Conservation (phyloP, 2,888 invertebrate species). For the Eupithecia pulchellata region DNA sequence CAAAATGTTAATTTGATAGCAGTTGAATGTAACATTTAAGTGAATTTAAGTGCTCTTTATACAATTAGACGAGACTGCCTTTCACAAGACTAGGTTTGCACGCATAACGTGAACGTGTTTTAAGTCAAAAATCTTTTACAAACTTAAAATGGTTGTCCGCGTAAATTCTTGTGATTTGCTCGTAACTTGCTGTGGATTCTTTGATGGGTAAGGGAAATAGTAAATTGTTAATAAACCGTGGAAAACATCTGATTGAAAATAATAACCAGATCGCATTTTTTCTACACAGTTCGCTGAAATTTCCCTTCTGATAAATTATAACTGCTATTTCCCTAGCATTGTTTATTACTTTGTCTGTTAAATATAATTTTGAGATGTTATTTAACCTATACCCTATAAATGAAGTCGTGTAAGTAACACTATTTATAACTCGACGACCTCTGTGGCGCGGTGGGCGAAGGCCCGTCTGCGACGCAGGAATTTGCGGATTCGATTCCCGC, state of each 20-base stretch:
- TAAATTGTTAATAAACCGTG: background rate
- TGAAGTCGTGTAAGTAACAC: no score
- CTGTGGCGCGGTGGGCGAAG: no score
- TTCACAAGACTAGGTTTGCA: conserved; percentile 35
- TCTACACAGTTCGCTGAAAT: background rate
- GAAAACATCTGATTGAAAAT: background rate
- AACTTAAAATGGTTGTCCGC: conserved; percentile 39
- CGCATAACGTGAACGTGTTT: conserved; percentile 35
- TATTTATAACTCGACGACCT: no score
- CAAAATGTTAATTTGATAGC: conserved; percentile 39
- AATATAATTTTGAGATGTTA: background rate
- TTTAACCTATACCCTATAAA: background rate
- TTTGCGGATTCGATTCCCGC: no score
- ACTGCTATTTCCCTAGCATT: background rate
- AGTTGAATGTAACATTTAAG: conserved; percentile 37
- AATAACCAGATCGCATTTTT: background rate
- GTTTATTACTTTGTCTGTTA: no score
- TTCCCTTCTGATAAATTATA: background rate
- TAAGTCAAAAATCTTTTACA: conserved; percentile 3
- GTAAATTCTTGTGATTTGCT: conserved; percentile 36
- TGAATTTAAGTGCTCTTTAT: conserved; percentile 37
- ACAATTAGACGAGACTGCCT: conserved; percentile 28
- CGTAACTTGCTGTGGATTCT: conserved; percentile 39
- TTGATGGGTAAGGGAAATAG: conserved; percentile 21
- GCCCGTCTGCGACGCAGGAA: no score